These are phyloP conservation scores for Myotis vivesi DNA, from an alignment of 2,797 vertebrate species.

Conservation along the genomic window DNA sequence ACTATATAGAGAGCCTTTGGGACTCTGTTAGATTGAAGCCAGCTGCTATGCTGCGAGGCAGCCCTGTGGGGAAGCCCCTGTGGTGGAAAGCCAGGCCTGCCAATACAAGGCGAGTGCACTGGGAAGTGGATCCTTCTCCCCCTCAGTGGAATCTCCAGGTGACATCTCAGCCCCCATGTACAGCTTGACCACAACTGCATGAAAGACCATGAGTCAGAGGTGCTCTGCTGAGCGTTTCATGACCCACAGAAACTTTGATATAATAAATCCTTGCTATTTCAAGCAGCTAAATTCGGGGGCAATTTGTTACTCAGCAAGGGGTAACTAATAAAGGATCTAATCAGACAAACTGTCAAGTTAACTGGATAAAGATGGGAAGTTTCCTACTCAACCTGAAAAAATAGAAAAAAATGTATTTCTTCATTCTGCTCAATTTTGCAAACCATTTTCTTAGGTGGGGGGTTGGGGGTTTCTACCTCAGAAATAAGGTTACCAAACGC, in stretches of 20 bases:
- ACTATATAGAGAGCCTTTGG: neutral
- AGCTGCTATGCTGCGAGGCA: neutral
- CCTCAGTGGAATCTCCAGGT: neutral
- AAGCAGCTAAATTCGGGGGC: neutral
- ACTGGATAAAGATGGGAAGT: neutral
- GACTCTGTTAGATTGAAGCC: neutral
- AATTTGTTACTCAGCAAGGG: neutral
- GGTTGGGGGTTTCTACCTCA: neutral
- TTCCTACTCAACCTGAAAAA: slow-evolving; percentile 37
- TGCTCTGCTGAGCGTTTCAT: neutral
- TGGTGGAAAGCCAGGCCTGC: neutral
- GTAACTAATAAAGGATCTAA: neutral
- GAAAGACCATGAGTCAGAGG: neutral
- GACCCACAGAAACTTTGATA: neutral
- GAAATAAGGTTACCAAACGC: neutral
- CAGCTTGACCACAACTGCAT: neutral
- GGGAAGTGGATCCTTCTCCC: neutral
- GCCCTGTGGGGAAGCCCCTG: neutral
- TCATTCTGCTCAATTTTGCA: neutral
- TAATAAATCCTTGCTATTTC: slow-evolving; percentile 8
- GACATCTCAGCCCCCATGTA: neutral
- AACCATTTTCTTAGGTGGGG: neutral
- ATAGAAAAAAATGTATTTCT: neutral
- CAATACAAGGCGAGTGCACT: neutral
- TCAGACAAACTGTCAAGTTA: neutral